Evolutionary conservation across 2,113 vertebrate genomes (phyloP).

Genomic region (Dipodomys ordii): DNA sequence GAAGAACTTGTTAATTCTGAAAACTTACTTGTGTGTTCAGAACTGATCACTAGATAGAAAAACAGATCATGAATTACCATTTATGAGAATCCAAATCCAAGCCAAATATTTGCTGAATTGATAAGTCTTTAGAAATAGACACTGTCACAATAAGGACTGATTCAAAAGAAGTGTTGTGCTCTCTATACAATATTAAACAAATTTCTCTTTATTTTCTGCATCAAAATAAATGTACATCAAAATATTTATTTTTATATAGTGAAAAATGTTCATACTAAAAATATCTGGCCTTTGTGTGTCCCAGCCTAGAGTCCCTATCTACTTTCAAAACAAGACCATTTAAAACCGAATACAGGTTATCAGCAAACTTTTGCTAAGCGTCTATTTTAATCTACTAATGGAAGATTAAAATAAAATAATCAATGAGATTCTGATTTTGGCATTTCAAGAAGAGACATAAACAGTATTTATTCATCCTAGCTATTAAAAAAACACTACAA

Average conservation of each 20-base stretch:
- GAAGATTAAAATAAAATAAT: background rate
- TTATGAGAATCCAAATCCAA: background rate
- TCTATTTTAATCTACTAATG: background rate
- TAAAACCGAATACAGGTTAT: background rate
- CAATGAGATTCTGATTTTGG: background rate
- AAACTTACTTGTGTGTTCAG: background rate
- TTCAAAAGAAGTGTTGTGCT: background rate
- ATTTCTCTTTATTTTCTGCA: background rate
- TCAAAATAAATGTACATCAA: background rate
- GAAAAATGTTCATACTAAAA: conserved; percentile 37
- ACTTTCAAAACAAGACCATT: background rate
- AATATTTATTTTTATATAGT: background rate
- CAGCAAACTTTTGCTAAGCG: background rate
- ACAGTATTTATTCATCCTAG: background rate
- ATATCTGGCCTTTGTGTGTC: background rate
- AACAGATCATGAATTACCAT: background rate
- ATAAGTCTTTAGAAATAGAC: background rate
- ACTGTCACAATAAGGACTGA: conserved; percentile 22
- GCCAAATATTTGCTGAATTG: background rate
- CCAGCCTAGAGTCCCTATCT: background rate
- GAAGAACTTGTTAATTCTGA: background rate
- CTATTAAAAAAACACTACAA: background rate
- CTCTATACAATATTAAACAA: background rate
- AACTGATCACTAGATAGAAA: background rate
- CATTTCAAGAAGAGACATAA: background rate